Evolutionary conservation across 2,888 invertebrate genomes (phyloP), one percentile per base, ranked within the genome.

Genomic region (Xylophagus ater): DNA sequence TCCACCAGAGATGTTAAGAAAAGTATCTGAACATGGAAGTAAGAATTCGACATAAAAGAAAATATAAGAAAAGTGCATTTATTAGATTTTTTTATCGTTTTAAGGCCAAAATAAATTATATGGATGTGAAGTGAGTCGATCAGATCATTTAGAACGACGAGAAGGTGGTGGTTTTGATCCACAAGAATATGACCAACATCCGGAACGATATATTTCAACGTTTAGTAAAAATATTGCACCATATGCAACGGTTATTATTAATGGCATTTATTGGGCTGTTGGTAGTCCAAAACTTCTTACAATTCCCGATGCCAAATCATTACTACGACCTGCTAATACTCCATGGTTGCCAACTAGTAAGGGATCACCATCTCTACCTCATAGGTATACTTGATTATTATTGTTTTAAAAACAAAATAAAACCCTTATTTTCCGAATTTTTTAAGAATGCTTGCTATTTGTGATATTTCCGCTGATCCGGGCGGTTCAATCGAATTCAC

Each of bases 221-320:
- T 98, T 98, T 60, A 90, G 89, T 49, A 87, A 88, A 57, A 90
- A 86, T 74, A 90, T 98, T 49, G 98, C 97, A 0, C 96, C 98
- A 0, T 96, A 93, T 60, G 93, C 96, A 0, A 93, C 94, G 0
- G 90, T 94, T 2, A 81, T 99, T 43, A 75, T 99, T 30, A 99
- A 99, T 60, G 92, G 98, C 19, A 98, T 99, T 53, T 99, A 97
- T 66, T 99, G 96, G 94, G 96, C 94, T 0, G 88, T 93, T 1
- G 89, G 88, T 53, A 88, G 94, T 47, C 98, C 98, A 0, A 90
- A 96, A 58, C 65, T 98, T 20, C 71, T 99, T 37, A 93, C 96
- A 3, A 92, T 98, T 49, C 97, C 98, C 0, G 98, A 99, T 61
- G 97, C 98, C 1, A 99, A 99, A 65, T 81, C 84, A 52, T 70